Conservation (phyloP, 2,113 vertebrate genomes). For the human (Homo sapiens) region GRCh38 chr11:129251001-129251500, state of each 20-base stretch:
- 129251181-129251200: neutral
- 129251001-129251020: slow-evolving; percentile 12
- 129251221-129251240: neutral
- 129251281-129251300: neutral
- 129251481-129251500: slow-evolving; percentile 27
- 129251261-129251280: neutral
- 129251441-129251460: neutral
- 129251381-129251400: neutral
- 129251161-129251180: slow-evolving; percentile 16
- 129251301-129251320: slow-evolving; percentile 25
- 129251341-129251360: neutral
- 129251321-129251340: neutral
- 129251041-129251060: slow-evolving; percentile 30
- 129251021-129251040: neutral
- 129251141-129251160: slow-evolving; percentile 26
- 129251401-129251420: slow-evolving; percentile 31
- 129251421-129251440: slow-evolving; percentile 20
- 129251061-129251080: slow-evolving; percentile 35
- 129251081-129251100: slow-evolving; percentile 5
- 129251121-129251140: neutral
- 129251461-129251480: neutral
- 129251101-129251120: neutral
- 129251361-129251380: neutral
- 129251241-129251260: slow-evolving; percentile 1
- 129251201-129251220: neutral